These are phyloP conservation scores for Chorisops tibialis DNA, from an alignment of 2,888 invertebrate genomes.

Conservation along the genomic window DNA sequence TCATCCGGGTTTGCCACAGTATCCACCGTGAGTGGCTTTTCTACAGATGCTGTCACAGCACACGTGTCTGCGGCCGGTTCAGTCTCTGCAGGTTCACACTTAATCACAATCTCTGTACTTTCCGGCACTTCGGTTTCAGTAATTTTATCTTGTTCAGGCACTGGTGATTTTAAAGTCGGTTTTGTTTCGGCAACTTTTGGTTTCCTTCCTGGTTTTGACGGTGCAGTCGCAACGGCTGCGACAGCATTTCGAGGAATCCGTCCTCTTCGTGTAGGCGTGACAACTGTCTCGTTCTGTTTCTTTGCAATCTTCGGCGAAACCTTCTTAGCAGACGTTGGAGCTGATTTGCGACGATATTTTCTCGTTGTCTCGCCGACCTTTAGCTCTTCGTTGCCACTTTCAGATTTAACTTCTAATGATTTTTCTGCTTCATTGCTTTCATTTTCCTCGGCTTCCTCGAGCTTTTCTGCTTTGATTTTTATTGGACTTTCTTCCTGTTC, in stretches of 20 bases:
- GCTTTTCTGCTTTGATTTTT: slow-evolving; percentile 3
- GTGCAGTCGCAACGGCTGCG: not conserved
- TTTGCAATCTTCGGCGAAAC: not conserved
- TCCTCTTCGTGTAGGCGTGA: slow-evolving; percentile 28
- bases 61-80: not conserved
- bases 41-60: slow-evolving; percentile 15
- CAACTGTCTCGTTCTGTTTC: not conserved
- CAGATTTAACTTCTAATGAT: not conserved
- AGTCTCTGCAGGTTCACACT: slow-evolving; percentile 1
- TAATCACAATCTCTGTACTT: not conserved
- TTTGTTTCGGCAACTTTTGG: not conserved
- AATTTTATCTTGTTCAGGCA: slow-evolving; percentile 8
- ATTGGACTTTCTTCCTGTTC: slow-evolving; percentile 20
- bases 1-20: slow-evolving; percentile 26
- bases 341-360: not conserved
- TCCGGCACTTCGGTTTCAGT: slow-evolving; percentile 12
- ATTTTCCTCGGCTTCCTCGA: not conserved
- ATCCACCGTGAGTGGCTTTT: slow-evolving; percentile 29
- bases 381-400: not conserved
- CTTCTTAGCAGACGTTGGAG: no score
- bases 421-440: slow-evolving; percentile 18
- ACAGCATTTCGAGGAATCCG: slow-evolving; percentile 21
- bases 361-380: not conserved
- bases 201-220: not conserved
- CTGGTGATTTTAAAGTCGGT: not conserved